Evolutionary conservation across 2,888 invertebrate genomes (phyloP).

Genomic region (Cryptophagus acutangulus): DNA sequence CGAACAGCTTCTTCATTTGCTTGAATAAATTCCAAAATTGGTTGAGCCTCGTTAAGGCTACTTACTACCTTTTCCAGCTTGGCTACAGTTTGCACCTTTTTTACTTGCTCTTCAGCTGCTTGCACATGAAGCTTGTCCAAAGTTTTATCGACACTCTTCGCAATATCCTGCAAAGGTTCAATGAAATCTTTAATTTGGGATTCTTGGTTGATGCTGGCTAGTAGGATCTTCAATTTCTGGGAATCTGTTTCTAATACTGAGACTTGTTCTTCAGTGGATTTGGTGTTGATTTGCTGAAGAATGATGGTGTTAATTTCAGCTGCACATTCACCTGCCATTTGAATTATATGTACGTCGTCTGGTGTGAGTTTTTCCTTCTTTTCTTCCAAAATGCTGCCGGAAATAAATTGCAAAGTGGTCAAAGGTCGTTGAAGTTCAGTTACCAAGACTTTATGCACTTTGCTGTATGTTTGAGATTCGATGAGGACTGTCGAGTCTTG

Average conservation of each 20-base stretch:
- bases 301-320: constrained; percentile 34
- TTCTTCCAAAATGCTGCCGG: constrained; percentile 38
- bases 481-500: constrained; percentile 35
- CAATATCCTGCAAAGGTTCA: constrained; percentile 45
- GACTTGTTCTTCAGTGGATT: constrained; percentile 17
- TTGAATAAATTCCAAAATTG: background rate
- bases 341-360: constrained; percentile 39
- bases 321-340: constrained; percentile 35
- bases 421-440: constrained; percentile 41
- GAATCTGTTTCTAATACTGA: constrained; percentile 22
- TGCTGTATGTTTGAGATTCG: constrained; percentile 30
- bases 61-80: background rate
- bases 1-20: background rate
- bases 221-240: constrained; percentile 28
- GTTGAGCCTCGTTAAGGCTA: background rate
- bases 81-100: constrained; percentile 8
- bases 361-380: constrained; percentile 37
- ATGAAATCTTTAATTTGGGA: constrained; percentile 44
- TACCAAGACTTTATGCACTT: constrained; percentile 33
- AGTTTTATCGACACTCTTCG: constrained; percentile 36
- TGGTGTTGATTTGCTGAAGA: constrained; percentile 26
- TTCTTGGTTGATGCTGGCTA: constrained; percentile 44
- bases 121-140: constrained; percentile 27
- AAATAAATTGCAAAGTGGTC: constrained; percentile 41
- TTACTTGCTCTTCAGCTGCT: constrained; percentile 23